These are phyloP conservation scores for Andrena bicolor DNA, from an alignment of 2,888 invertebrate genomes.

Conservation along the genomic window DNA sequence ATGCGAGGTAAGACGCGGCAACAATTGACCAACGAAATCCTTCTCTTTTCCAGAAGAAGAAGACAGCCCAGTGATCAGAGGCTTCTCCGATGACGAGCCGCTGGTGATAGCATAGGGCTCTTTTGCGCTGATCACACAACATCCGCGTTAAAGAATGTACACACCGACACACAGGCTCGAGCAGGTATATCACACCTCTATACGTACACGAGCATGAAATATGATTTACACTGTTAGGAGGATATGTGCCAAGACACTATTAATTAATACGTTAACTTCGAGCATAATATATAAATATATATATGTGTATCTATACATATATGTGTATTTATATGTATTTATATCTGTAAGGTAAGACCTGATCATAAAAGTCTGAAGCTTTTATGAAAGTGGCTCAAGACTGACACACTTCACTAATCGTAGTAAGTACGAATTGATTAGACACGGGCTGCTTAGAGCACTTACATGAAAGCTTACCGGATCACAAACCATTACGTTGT, in stretches of 20 bases:
- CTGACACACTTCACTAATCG: conserved; percentile 50
- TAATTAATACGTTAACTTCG: conserved; percentile 76
- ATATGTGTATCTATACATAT: conserved; percentile 66
- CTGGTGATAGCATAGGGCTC: conserved; percentile 92
- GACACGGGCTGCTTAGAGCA: conserved; percentile 49
- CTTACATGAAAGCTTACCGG: conserved; percentile 65
- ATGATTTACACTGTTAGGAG: conserved; percentile 65
- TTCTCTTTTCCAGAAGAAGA: conserved; percentile 89
- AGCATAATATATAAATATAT: conserved; percentile 65
- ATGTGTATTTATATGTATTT: conserved; percentile 40
- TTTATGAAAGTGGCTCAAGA: conserved; percentile 67
- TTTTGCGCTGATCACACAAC: neutral
- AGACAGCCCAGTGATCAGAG: conserved; percentile 94
- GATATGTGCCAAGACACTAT: conserved; percentile 77
- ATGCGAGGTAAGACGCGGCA: neutral
- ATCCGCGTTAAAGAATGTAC: conserved; percentile 31
- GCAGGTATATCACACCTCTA: conserved; percentile 30
- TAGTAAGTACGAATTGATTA: conserved; percentile 43
- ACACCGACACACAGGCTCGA: conserved; percentile 25
- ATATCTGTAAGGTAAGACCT: conserved; percentile 61
- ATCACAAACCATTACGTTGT: conserved; percentile 36
- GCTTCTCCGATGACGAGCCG: conserved; percentile 97
- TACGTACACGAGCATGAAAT: conserved; percentile 42
- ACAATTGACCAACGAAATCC: neutral
- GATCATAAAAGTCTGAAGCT: conserved; percentile 63